Percentiles rank a stretch among this genome's conserved stretches.
phyloP scores from a whole-genome alignment of 2,113 vertebrate genomes.

The Notarius quadriscutis region DNA sequence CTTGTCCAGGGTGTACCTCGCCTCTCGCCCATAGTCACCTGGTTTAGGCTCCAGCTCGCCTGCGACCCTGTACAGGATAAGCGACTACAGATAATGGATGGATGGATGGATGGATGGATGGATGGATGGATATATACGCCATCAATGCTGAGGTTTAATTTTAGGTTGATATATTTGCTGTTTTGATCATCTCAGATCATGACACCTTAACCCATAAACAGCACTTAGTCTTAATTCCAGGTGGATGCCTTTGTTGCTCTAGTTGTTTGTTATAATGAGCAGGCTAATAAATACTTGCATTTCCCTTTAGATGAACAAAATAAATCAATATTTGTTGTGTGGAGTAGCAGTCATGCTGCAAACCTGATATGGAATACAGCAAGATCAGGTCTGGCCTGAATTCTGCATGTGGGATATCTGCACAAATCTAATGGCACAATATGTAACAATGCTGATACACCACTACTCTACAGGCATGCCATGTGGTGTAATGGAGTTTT shows the following conservation, averaged over 20 bases:
- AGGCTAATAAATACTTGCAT: constrained; percentile 53
- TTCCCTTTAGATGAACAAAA: constrained; percentile 67
- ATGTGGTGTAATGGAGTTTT: constrained; percentile 9
- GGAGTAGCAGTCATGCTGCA: constrained; percentile 49
- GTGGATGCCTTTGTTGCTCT: constrained; percentile 44
- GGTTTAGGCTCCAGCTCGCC: too few species aligned
- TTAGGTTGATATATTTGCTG: not conserved
- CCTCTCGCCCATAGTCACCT: too few species aligned
- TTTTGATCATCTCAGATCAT: constrained; percentile 1
- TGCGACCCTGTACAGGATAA: too few species aligned
- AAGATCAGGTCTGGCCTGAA: constrained; percentile 6
- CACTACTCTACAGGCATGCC: not conserved
- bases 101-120: too few species aligned
- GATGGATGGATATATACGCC: too few species aligned
- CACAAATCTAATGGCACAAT: constrained; percentile 50
- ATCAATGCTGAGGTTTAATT: not conserved
- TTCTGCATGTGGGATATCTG: constrained; percentile 53
- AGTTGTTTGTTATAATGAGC: constrained; percentile 46
- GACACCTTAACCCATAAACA: not conserved
- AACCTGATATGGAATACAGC: constrained; percentile 57
- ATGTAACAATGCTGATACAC: constrained; percentile 53
- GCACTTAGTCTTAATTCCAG: constrained; percentile 4
- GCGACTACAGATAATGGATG: too few species aligned
- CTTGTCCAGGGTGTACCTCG: too few species aligned
- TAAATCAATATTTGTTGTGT: constrained; percentile 63